A percentile compares a stretch with the other conserved stretches of the same genome.
Evolutionary conservation across 2,888 invertebrate species (phyloP).

Genomic region (Hyalella azteca): DNA sequence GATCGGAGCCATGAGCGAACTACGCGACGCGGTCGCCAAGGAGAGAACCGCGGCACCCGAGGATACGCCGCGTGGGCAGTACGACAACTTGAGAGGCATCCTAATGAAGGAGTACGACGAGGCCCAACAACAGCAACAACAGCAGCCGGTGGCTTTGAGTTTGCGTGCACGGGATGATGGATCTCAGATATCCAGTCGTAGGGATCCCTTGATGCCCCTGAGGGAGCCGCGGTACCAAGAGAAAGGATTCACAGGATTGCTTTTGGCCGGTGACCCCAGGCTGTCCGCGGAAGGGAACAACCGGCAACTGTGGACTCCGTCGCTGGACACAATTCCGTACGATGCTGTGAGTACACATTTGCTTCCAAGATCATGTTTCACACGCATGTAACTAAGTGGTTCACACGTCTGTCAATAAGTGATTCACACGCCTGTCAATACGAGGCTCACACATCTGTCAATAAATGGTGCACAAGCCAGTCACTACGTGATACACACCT

Average conservation of each 20-base stretch:
- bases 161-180: conserved; percentile 30
- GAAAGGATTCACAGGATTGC: background rate
- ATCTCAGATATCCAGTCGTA: background rate
- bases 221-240: background rate
- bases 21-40: conserved; percentile 38
- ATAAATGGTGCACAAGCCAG: too few species aligned
- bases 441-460: too few species aligned
- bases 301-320: conserved; percentile 6
- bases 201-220: background rate
- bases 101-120: conserved; percentile 39
- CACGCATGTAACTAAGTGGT: too few species aligned
- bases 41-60: conserved; percentile 18
- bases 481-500: too few species aligned
- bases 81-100: conserved; percentile 41
- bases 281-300: background rate
- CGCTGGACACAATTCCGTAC: background rate
- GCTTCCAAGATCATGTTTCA: too few species aligned
- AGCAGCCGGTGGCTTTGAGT: conserved; percentile 42
- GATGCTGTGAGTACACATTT: background rate
- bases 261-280: background rate
- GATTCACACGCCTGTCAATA: too few species aligned
- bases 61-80: conserved; percentile 9
- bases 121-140: conserved; percentile 6
- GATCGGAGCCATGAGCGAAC: conserved; percentile 41
- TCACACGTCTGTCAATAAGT: too few species aligned